These are phyloP conservation scores for Zelleria hepariella DNA, from an alignment of 2,888 invertebrate species.

Conservation along the genomic window DNA sequence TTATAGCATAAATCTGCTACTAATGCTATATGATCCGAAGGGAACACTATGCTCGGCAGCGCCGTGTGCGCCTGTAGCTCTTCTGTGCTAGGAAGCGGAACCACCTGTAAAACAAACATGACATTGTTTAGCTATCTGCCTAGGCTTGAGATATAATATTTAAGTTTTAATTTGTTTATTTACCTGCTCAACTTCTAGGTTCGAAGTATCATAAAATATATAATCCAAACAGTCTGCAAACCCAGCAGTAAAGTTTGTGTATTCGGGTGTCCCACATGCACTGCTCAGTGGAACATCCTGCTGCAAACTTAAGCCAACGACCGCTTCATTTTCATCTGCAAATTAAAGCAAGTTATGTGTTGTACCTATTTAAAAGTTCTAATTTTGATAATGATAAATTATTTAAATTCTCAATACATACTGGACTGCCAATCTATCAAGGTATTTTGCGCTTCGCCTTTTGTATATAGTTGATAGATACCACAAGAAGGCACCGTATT, in stretches of 20 bases:
- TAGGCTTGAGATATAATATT: too few relatives aligned
- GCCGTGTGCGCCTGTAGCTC: conserved; percentile 82
- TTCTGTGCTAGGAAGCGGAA: conserved; percentile 85
- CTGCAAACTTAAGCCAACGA: conserved; percentile 72
- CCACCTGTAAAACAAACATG: conserved; percentile 65
- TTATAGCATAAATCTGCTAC: conserved; percentile 81
- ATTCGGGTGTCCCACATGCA: conserved; percentile 87
- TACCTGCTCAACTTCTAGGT: conserved; percentile 76
- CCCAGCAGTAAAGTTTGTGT: conserved; percentile 86
- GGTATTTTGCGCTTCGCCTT: conserved; percentile 74
- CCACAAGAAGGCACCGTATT: conserved; percentile 90
- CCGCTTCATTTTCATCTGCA: conserved; percentile 77
- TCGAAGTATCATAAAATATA: conserved; percentile 83
- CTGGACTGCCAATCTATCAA: conserved; percentile 85
- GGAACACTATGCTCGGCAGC: conserved; percentile 90
- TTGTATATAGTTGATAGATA: conserved; percentile 83
- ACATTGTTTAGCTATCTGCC: too few relatives aligned
- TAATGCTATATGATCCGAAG: conserved; percentile 94
- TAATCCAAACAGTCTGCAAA: conserved; percentile 94
- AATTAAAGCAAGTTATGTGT: conserved; percentile 12
- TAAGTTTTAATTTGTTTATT: too few relatives aligned
- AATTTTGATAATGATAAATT: neutral
- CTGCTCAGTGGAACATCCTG: conserved; percentile 79
- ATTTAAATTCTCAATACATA: conserved; percentile 66
- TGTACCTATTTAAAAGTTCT: too few relatives aligned